Conservation (phyloP, 2,888 invertebrate species). For the Xylophagus ater region DNA sequence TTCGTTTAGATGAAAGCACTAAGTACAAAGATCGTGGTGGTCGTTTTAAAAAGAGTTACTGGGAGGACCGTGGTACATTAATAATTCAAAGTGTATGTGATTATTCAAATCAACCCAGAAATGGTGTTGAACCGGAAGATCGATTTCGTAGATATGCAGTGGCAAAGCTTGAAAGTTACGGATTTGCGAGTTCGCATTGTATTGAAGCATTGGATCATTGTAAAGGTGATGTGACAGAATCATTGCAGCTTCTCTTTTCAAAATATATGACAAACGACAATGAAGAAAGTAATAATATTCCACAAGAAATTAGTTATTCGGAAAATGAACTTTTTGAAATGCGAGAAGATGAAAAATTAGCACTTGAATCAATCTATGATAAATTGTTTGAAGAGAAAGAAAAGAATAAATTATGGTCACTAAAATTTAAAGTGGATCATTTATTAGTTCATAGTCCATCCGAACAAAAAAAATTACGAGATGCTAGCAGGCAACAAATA, state of each 20-base stretch:
- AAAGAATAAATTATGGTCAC: slow-evolving; percentile 55
- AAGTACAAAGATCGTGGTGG: slow-evolving; percentile 57
- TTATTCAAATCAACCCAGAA: slow-evolving; percentile 50
- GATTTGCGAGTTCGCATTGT: slow-evolving; percentile 64
- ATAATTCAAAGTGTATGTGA: slow-evolving; percentile 51
- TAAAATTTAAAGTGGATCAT: slow-evolving; percentile 57
- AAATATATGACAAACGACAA: slow-evolving; percentile 47
- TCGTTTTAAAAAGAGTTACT: slow-evolving; percentile 57
- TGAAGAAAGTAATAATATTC: slow-evolving; percentile 11
- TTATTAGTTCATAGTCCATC: slow-evolving; percentile 48
- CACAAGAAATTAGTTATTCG: slow-evolving; percentile 32
- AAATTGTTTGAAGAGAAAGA: slow-evolving; percentile 56
- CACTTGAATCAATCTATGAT: slow-evolving; percentile 68
- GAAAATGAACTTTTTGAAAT: slow-evolving; percentile 50
- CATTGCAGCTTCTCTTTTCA: slow-evolving; percentile 55
- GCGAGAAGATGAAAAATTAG: slow-evolving; percentile 59
- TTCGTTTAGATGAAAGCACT: slow-evolving; percentile 45
- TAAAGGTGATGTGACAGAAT: slow-evolving; percentile 56
- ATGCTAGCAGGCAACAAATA: slow-evolving; percentile 36
- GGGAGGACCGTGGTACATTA: slow-evolving; percentile 66
- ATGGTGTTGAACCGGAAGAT: slow-evolving; percentile 47
- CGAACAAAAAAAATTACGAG: slow-evolving; percentile 35
- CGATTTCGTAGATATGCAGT: slow-evolving; percentile 59
- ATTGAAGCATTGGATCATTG: slow-evolving; percentile 59
- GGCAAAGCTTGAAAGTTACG: slow-evolving; percentile 61